Evolutionary conservation across 2,888 invertebrate species (phyloP).

Genomic region (Physocephala rufipes): DNA sequence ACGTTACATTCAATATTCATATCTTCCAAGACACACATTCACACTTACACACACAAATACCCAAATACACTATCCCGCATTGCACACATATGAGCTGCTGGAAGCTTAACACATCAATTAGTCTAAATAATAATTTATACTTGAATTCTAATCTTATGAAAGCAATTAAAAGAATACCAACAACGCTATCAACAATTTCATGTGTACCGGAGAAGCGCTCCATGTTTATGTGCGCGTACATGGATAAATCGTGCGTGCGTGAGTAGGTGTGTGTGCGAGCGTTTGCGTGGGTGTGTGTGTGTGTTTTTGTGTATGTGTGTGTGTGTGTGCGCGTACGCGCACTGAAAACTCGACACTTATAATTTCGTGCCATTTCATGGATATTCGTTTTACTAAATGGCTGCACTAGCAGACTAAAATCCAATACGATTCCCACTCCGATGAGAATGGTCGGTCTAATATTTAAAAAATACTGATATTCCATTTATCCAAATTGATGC

Average conservation of each 20-base stretch:
- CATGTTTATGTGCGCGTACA: neutral
- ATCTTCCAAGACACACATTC: no score
- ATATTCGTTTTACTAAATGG: no score
- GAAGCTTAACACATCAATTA: slow-evolving; percentile 17
- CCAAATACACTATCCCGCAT: no score
- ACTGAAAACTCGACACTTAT: neutral
- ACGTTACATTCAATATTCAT: no score
- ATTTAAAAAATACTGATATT: no score
- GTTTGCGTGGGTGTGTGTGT: neutral
- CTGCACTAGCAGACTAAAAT: no score
- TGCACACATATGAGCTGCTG: no score
- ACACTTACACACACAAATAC: neutral
- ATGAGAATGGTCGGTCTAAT: no score
- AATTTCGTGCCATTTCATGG: neutral
- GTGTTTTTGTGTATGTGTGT: slow-evolving; percentile 1
- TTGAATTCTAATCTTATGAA: slow-evolving; percentile 18
- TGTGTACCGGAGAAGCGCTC: neutral
- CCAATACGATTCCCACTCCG: no score
- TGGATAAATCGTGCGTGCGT: neutral
- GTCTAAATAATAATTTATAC: slow-evolving; percentile 33
- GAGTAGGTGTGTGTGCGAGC: neutral
- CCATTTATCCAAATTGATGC: no score
- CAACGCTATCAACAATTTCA: slow-evolving; percentile 3
- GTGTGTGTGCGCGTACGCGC: neutral
- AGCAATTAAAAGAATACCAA: slow-evolving; percentile 30